Conservation (phyloP, 2,797 vertebrate species). For the Enteromius viviparus region DNA sequence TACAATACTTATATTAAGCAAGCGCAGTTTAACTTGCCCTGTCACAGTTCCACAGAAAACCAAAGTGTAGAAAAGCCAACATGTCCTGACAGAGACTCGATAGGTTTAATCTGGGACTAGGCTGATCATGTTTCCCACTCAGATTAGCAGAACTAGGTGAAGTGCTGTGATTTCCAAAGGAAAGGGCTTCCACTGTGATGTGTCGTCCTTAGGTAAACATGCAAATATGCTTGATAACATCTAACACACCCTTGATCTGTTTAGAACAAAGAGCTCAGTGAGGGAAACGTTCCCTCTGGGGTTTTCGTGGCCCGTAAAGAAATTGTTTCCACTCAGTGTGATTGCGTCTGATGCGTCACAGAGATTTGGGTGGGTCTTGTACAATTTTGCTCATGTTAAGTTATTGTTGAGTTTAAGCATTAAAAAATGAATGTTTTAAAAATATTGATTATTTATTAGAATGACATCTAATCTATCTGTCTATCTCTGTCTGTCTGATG, state of each 20-base stretch:
- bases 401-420: not conserved
- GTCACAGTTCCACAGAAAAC: constrained; percentile 4
- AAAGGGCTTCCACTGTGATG: constrained; percentile 35
- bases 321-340: constrained; percentile 9
- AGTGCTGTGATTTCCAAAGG: constrained; percentile 26
- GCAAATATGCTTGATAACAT: constrained; percentile 34
- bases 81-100: constrained; percentile 40
- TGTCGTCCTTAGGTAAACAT: constrained; percentile 39
- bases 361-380: constrained; percentile 1
- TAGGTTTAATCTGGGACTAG: constrained; percentile 39
- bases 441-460: not conserved
- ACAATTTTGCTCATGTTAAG: not conserved
- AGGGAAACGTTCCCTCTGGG: constrained; percentile 12
- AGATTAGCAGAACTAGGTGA: constrained; percentile 38
- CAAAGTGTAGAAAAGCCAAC: not conserved
- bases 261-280: constrained; percentile 22
- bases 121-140: constrained; percentile 40
- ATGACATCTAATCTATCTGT: too few relatives aligned
- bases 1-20: not conserved
- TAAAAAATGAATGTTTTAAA: not conserved
- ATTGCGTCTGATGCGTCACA: constrained; percentile 1
- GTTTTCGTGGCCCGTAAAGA: not conserved
- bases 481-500: not conserved
- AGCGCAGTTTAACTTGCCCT: not conserved
- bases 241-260: constrained; percentile 35